phyloP scores from a whole-genome alignment of 2,113 vertebrate species.

The Crotophaga sulcirostris region DNA sequence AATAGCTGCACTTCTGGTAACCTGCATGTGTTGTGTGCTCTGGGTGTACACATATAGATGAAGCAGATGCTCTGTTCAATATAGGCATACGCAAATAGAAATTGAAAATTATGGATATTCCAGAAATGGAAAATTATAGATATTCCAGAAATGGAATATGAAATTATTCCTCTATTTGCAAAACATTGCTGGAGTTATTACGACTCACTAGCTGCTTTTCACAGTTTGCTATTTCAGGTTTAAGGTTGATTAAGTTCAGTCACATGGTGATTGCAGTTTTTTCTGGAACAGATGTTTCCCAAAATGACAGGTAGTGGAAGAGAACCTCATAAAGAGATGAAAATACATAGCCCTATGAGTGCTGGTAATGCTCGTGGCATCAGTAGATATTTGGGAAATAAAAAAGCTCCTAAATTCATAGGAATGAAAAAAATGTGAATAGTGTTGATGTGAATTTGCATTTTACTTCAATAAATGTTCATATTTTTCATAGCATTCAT shows the following conservation, averaged over 20 bases:
- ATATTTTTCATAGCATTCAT: neutral
- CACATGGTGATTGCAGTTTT: neutral
- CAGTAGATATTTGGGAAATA: neutral
- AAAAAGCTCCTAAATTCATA: neutral
- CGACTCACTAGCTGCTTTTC: neutral
- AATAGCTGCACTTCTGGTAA: neutral
- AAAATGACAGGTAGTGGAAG: neutral
- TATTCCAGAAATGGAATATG: neutral
- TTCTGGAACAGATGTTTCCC: neutral
- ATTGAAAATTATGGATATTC: neutral
- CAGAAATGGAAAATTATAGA: no score
- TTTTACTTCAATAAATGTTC: neutral
- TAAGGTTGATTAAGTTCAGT: neutral
- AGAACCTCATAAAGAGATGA: neutral
- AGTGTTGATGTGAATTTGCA: neutral
- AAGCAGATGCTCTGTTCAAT: neutral
- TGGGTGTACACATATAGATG: neutral
- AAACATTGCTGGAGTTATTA: neutral
- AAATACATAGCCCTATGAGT: neutral
- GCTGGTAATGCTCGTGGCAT: neutral
- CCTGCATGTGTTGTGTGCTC: neutral
- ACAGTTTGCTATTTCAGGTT: neutral
- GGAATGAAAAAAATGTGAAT: neutral
- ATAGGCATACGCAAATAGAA: neutral
- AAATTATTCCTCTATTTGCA: neutral